Evolutionary conservation across 53 echinoderm and acorn worm species (phyloP).

Genomic region (Holothuria leucospilota): DNA sequence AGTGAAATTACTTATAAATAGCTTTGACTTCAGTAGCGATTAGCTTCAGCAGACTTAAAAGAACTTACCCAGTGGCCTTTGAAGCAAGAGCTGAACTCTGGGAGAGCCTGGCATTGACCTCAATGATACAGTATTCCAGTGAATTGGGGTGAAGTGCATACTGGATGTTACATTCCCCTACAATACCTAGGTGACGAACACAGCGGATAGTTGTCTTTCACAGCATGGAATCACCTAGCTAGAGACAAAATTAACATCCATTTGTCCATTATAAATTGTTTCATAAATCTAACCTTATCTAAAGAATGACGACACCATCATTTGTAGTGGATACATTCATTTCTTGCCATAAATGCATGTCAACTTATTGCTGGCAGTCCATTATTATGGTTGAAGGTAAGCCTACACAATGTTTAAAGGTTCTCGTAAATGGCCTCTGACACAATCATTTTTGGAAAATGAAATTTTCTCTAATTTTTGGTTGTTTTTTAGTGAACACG

Average conservation of each 20-base stretch:
- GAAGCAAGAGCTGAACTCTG: conserved; percentile 95
- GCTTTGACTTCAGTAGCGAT: not conserved
- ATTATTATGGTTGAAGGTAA: no score
- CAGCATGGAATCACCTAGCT: conserved; percentile 99
- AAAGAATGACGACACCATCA: no score
- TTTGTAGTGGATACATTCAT: no score
- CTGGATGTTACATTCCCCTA: conserved; percentile 98
- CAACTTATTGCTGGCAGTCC: no score
- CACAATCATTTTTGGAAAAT: no score
- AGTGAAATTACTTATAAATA: no score
- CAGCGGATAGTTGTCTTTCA: conserved; percentile 90
- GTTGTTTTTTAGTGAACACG: no score
- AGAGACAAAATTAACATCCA: not conserved
- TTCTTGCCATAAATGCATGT: no score
- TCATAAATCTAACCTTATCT: not conserved
- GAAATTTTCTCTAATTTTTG: no score
- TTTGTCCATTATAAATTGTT: no score
- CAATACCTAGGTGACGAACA: conserved; percentile 93
- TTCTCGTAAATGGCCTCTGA: no score
- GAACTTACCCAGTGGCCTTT: conserved; percentile 92
- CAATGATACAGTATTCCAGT: conserved; percentile 98
- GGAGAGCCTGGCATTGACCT: conserved; percentile 95
- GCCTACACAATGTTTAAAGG: no score
- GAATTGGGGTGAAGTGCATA: conserved; percentile 92
- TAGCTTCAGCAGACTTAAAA: not conserved